Conservation (phyloP, 2,113 vertebrate genomes). For the Sardina pilchardus region DNA sequence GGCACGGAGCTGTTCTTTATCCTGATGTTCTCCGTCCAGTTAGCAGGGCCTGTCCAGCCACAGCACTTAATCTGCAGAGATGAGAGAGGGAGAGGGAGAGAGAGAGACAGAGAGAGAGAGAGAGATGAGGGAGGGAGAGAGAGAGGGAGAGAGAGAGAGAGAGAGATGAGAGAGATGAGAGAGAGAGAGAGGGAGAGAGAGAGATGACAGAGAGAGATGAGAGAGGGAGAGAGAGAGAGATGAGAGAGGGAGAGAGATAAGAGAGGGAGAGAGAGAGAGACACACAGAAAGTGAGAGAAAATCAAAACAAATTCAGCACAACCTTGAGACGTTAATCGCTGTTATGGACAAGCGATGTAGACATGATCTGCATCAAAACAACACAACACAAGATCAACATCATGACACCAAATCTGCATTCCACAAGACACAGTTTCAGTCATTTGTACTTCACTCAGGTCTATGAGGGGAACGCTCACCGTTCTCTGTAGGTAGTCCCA, state of each 20-base stretch:
- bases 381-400: not conserved
- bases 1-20: conserved; percentile 66
- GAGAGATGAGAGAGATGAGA: conserved; percentile 28
- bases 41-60: conserved; percentile 80
- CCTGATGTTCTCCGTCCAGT: conserved; percentile 79
- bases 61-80: conserved; percentile 80
- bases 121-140: not conserved
- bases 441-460: not conserved
- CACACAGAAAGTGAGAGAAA: too few species aligned
- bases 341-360: conserved; percentile 10
- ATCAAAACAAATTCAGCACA: too few species aligned
- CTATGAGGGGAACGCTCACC: conserved; percentile 60
- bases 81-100: not conserved
- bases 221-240: too few species aligned
- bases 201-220: too few species aligned
- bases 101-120: not conserved
- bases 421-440: not conserved
- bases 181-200: too few species aligned
- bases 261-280: too few species aligned
- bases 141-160: conserved; percentile 1
- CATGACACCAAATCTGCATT: not conserved
- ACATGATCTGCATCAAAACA: not conserved
- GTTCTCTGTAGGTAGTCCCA: conserved; percentile 91
- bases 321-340: too few species aligned
- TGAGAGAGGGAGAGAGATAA: too few species aligned